Evolutionary conservation across 2,113 vertebrate genomes (phyloP).

Genomic region (Hypomesus transpacificus): DNA sequence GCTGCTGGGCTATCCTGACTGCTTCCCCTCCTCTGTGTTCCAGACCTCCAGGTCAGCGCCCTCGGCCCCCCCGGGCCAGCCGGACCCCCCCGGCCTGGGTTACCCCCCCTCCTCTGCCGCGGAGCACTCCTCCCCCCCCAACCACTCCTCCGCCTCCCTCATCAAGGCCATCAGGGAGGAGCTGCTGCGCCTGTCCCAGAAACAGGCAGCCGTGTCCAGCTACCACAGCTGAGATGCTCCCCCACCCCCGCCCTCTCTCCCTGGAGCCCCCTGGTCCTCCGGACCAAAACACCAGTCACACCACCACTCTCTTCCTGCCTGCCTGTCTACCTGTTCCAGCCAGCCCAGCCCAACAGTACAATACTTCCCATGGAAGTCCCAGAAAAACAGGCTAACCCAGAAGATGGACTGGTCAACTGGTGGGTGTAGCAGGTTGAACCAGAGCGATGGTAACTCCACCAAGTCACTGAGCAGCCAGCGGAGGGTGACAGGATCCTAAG

Average conservation of each 20-base stretch:
- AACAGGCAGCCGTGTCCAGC: slow-evolving; percentile 84
- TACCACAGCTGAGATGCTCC: slow-evolving; percentile 89
- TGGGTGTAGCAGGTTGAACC: no score
- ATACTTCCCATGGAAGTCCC: slow-evolving; percentile 69
- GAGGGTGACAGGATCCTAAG: no score
- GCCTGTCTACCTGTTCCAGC: slow-evolving; percentile 23
- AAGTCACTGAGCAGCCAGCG: no score
- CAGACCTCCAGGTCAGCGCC: slow-evolving; percentile 84
- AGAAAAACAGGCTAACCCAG: not conserved
- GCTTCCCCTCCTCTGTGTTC: slow-evolving; percentile 79
- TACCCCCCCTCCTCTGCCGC: slow-evolving; percentile 79
- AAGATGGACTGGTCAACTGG: not conserved
- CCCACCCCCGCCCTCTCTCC: slow-evolving; percentile 9
- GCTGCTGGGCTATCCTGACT: slow-evolving; percentile 78
- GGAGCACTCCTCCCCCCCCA: slow-evolving; percentile 79
- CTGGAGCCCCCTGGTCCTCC: not conserved
- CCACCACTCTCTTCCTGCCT: slow-evolving; percentile 47
- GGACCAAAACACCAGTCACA: slow-evolving; percentile 40
- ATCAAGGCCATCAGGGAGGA: slow-evolving; percentile 99
- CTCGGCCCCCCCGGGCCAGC: slow-evolving; percentile 76
- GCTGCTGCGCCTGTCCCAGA: slow-evolving; percentile 94
- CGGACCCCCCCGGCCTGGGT: slow-evolving; percentile 74
- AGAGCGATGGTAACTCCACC: no score
- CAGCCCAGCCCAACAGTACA: slow-evolving; percentile 29
- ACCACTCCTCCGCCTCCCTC: slow-evolving; percentile 93